phyloP scores from a whole-genome alignment of 2,888 invertebrate genomes.

The Spodoptera littoralis region DNA sequence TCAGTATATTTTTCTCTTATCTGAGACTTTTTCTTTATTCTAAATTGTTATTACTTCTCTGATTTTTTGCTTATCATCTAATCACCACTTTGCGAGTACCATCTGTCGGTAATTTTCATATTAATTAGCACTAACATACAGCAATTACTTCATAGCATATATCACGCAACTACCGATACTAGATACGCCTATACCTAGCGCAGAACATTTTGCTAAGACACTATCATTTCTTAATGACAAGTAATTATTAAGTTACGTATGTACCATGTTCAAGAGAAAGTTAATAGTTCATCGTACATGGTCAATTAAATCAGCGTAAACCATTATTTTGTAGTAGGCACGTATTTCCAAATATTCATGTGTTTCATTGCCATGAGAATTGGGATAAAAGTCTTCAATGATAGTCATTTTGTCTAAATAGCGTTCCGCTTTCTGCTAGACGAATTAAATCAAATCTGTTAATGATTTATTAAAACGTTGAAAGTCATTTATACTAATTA shows the following conservation, averaged over 20 bases:
- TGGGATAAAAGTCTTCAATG: constrained; percentile 7
- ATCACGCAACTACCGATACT: constrained; percentile 35
- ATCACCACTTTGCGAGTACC: constrained; percentile 2
- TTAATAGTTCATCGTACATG: constrained; percentile 33
- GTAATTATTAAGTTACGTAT: constrained; percentile 34
- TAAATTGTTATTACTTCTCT: no score
- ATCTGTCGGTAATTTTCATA: constrained; percentile 2
- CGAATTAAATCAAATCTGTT: constrained; percentile 3
- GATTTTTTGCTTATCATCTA: not conserved
- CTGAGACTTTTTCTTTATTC: no score
- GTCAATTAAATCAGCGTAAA: constrained; percentile 29
- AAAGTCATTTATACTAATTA: not conserved
- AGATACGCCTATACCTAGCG: constrained; percentile 16
- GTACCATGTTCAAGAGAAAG: constrained; percentile 29
- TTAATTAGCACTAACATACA: constrained; percentile 4
- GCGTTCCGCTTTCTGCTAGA: constrained; percentile 30
- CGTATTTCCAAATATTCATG: constrained; percentile 29
- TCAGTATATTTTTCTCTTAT: no score
- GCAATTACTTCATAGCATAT: constrained; percentile 7
- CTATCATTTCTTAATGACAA: constrained; percentile 28
- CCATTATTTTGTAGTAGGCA: constrained; percentile 24
- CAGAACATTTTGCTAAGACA: constrained; percentile 22
- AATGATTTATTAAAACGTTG: not conserved
- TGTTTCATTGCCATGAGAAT: constrained; percentile 34
- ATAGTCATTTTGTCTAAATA: constrained; percentile 9